Evolutionary conservation across 2,888 invertebrate genomes (phyloP), one percentile per base, ranked within the genome.

Genomic region (Limnephilus rhombicus): DNA sequence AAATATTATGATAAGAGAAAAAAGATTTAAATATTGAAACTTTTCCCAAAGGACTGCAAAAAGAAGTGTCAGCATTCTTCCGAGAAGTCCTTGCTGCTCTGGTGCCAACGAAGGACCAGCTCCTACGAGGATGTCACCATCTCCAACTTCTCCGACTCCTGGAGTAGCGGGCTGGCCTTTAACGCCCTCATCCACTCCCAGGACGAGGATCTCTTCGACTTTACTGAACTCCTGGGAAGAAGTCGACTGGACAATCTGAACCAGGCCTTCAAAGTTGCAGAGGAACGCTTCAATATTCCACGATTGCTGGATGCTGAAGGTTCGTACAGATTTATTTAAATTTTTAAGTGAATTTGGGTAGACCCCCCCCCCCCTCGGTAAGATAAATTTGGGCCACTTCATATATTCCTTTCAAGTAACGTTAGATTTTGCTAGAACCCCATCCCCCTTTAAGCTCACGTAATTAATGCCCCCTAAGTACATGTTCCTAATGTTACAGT

Each of bases 111-210:
- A 91, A 99, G 99, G 96, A 99, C 99, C 0, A 98, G 98, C 94
- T 99, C 99, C 94, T 99, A 99, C 96, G 97, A 97, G 89, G 98
- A 98, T 92, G 98, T 99, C 82, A 97, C 98, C 94, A 98, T 99
- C 94, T 97, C 97, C 95, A 98, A 99, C 96, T 99, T 99, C 94
- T 98, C 98, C 94, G 98, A 98, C 94, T 99, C 99, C 80, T 99
- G 99, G 99, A 96, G 99, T 94, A 98, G 98, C 94, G 99, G 99
- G 11, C 97, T 99, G 94, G 99, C 99, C 83, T 99, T 99, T 97
- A 99, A 99, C 95, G 99, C 99, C 4, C 98, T 99, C 93, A 99
- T 99, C 94, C 99, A 99, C 95, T 98, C 99, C 45, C 99, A 99
- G 96, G 96, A 99, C 93, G 99, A 99, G 13, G 99, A 99, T 95